Percentiles rank a stretch among this genome's conserved stretches.
Conservation (phyloP, 2,797 vertebrate genomes). For the Tenualosa ilisha region DNA sequence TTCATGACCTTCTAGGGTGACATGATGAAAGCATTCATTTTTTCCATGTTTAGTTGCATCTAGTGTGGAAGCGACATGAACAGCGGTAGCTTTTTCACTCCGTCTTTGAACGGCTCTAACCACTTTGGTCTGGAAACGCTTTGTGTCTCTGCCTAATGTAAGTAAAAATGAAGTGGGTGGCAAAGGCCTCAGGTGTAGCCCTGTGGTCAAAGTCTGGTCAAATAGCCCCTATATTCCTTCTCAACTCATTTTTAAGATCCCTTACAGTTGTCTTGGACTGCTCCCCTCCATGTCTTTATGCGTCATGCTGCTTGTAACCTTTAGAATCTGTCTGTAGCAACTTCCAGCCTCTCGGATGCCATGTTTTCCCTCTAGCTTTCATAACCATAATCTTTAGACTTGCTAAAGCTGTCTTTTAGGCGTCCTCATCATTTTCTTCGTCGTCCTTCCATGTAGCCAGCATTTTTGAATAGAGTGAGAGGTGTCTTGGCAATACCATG, state of each 20-base stretch:
- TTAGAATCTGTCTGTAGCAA: not conserved
- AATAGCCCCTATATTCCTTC: not conserved
- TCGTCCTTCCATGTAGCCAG: conserved; percentile 4
- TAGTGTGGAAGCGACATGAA: not conserved
- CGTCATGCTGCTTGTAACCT: not conserved
- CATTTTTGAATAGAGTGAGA: conserved; percentile 1
- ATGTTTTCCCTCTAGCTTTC: not conserved
- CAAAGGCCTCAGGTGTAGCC: not conserved
- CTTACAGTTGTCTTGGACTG: not conserved
- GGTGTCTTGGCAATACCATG: conserved; percentile 12
- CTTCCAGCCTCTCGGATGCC: not conserved
- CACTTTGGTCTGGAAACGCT: not conserved
- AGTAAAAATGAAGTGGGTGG: not conserved
- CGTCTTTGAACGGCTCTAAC: not conserved
- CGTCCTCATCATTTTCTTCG: not conserved
- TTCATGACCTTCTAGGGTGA: not conserved
- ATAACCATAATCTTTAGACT: not conserved
- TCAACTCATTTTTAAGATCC: not conserved
- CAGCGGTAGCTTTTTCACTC: not conserved
- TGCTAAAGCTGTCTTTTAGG: conserved; percentile 1
- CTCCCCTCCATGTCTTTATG: not conserved
- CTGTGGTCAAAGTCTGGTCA: not conserved
- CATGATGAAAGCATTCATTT: not conserved
- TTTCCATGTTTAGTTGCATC: not conserved
- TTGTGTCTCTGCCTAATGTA: not conserved